A percentile compares a stretch with the other conserved stretches of the same genome.
Evolutionary conservation across 2,113 vertebrate genomes (phyloP).

Genomic region (Atlantisia rogersi): DNA sequence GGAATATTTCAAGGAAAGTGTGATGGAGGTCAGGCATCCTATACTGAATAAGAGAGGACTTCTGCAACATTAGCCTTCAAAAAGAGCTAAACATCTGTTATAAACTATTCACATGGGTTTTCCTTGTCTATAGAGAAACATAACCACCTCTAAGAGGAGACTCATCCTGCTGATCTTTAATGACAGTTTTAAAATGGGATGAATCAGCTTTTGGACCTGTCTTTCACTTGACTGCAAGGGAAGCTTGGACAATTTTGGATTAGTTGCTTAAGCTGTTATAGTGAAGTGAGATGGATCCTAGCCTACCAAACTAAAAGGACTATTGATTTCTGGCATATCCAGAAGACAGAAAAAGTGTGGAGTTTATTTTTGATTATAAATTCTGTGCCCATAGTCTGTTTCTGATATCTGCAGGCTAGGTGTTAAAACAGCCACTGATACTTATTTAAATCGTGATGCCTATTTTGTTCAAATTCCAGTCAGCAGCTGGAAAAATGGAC

Average conservation of each 20-base stretch:
- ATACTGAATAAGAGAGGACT: not conserved
- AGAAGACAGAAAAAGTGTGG: not conserved
- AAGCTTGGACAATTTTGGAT: not conserved
- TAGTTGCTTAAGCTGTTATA: not conserved
- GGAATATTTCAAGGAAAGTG: not conserved
- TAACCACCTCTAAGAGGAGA: not conserved
- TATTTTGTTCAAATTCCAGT: not conserved
- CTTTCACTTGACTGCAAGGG: not conserved
- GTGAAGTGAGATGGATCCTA: not conserved
- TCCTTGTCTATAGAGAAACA: not conserved
- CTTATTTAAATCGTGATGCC: not conserved
- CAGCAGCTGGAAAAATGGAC: not conserved
- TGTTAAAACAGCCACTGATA: not conserved
- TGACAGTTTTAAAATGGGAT: not conserved
- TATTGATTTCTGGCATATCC: not conserved
- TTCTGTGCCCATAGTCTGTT: not conserved
- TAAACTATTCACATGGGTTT: not conserved
- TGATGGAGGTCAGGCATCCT: not conserved
- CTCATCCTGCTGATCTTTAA: not conserved
- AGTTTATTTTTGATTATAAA: not conserved
- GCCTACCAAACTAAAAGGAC: not conserved
- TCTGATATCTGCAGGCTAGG: not conserved
- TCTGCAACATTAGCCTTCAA: not conserved
- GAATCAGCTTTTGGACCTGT: not conserved
- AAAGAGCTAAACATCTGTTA: not conserved